Percentiles rank a stretch among this genome's conserved stretches.
These are phyloP conservation scores for Volucella bombylans DNA, from an alignment of 2,888 invertebrate species.

Conservation along the genomic window DNA sequence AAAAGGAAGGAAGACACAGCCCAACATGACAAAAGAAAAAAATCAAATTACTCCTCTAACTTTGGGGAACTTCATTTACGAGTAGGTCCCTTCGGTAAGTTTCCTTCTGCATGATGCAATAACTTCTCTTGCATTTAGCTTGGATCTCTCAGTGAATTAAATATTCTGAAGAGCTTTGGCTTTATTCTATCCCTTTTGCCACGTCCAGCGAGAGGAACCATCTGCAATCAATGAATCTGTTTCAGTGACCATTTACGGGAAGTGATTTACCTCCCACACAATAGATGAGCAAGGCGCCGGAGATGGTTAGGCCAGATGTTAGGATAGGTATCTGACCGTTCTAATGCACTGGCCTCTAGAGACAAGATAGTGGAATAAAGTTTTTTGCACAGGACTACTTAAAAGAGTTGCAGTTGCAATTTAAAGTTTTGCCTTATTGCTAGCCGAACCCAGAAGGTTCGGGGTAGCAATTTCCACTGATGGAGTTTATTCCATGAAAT, in stretches of 20 bases:
- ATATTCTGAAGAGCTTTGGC: constrained; percentile 29
- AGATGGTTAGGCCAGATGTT: too few relatives aligned
- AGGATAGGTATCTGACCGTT: neutral
- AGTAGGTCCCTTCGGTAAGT: constrained; percentile 16
- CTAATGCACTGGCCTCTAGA: constrained; percentile 10
- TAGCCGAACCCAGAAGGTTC: neutral
- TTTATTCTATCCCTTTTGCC: neutral
- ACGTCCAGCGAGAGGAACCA: neutral
- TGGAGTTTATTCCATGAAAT: constrained; percentile 33
- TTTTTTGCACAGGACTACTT: constrained; percentile 57
- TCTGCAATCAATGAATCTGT: constrained; percentile 60
- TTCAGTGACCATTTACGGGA: constrained; percentile 29
- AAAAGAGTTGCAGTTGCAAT: constrained; percentile 63
- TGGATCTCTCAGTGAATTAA: constrained; percentile 22
- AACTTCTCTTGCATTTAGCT: constrained; percentile 41
- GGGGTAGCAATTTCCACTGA: constrained; percentile 34
- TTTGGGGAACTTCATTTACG: constrained; percentile 48
- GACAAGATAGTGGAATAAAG: constrained; percentile 11
- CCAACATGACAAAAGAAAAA: neutral
- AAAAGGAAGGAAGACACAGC: too few relatives aligned
- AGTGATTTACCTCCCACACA: constrained; percentile 10
- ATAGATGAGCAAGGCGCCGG: neutral
- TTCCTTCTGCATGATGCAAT: constrained; percentile 36
- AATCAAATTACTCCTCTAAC: constrained; percentile 20
- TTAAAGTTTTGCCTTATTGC: constrained; percentile 60